phyloP scores from a whole-genome alignment of 2,888 invertebrate genomes.

The Spilarctia lutea region DNA sequence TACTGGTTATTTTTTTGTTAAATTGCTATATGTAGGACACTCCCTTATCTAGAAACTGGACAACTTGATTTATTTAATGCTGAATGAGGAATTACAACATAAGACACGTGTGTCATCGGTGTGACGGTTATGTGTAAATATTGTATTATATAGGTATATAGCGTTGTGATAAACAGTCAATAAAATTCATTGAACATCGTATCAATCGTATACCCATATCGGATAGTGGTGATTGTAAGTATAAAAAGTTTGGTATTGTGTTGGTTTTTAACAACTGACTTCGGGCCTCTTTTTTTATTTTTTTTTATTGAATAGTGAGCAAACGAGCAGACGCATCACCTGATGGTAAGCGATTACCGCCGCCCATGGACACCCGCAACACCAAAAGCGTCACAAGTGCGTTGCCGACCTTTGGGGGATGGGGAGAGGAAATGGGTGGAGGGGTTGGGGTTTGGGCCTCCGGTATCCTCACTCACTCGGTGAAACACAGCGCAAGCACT shows the following conservation, averaged over 20 bases:
- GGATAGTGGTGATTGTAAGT: background rate
- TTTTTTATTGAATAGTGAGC: no score
- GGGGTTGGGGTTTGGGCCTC: no score
- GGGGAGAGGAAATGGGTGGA: no score
- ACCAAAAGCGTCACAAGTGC: no score
- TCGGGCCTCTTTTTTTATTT: no score
- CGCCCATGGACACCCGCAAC: no score
- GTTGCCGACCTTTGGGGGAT: no score
- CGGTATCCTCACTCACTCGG: no score
- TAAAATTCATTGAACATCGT: constrained; percentile 2
- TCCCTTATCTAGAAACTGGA: constrained; percentile 49
- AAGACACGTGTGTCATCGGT: background rate
- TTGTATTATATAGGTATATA: background rate
- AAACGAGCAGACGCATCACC: no score
- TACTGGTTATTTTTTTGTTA: constrained; percentile 58
- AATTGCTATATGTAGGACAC: constrained; percentile 51
- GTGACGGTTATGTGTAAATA: background rate
- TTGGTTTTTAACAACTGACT: background rate
- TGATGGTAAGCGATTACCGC: no score
- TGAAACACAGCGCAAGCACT: no score
- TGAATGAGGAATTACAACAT: background rate
- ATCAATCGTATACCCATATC: constrained; percentile 1
- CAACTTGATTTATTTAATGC: constrained; percentile 13
- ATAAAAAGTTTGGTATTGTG: background rate
- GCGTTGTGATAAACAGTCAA: background rate